phyloP scores from a whole-genome alignment of 2,888 invertebrate species.

The Cyclophora albipunctata region DNA sequence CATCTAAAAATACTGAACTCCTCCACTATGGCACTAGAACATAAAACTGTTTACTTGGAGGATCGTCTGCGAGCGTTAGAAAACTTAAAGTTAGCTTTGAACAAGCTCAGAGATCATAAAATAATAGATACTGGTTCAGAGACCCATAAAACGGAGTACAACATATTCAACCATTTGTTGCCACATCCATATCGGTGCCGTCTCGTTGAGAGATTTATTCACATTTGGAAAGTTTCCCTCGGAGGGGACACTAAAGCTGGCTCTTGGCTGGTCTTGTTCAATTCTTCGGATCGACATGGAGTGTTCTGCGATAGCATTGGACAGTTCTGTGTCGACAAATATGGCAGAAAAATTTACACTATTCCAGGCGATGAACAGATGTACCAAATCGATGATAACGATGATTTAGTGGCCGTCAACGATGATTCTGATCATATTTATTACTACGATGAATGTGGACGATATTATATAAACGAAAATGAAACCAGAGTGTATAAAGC shows the following conservation, averaged over 20 bases:
- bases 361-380: slow-evolving; percentile 10
- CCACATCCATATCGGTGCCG: slow-evolving; percentile 25
- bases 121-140: background rate
- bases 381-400: slow-evolving; percentile 29
- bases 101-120: slow-evolving; percentile 15
- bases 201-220: slow-evolving; percentile 27
- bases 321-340: slow-evolving; percentile 25
- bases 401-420: slow-evolving; percentile 20
- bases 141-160: slow-evolving; percentile 6
- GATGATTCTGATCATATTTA: slow-evolving; percentile 30
- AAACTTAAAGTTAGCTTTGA: slow-evolving; percentile 25
- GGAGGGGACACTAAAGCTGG: slow-evolving; percentile 6
- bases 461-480: slow-evolving; percentile 24
- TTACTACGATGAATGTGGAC: slow-evolving; percentile 34
- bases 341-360: slow-evolving; percentile 32
- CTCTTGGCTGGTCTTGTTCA: slow-evolving; percentile 33
- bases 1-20: slow-evolving; percentile 20
- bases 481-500: slow-evolving; percentile 27
- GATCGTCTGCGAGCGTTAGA: slow-evolving; percentile 29
- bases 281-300: slow-evolving; percentile 24
- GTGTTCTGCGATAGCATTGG: slow-evolving; percentile 27
- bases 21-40: slow-evolving; percentile 26
- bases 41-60: slow-evolving; percentile 32
- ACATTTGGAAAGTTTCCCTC: slow-evolving; percentile 27
- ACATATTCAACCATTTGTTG: slow-evolving; percentile 33